A percentile compares a stretch with the other conserved stretches of the same genome.
Evolutionary conservation across 2,113 vertebrate genomes (phyloP).

Genomic region (Columbina picui): DNA sequence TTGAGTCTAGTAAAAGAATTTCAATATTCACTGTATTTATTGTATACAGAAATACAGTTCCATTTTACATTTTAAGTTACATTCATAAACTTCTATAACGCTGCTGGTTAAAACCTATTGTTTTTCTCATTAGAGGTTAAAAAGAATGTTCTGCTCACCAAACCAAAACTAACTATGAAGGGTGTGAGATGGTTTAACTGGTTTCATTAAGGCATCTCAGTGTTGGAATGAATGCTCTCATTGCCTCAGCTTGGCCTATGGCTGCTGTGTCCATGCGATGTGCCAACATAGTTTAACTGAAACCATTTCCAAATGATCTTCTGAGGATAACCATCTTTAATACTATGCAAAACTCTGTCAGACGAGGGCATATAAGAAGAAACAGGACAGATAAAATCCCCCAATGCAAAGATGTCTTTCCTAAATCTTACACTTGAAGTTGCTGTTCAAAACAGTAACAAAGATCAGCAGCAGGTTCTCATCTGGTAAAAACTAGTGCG

Average conservation of each 20-base stretch:
- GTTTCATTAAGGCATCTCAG: background rate
- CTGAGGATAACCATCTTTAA: conserved; percentile 58
- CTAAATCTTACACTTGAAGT: background rate
- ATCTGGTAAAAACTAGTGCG: background rate
- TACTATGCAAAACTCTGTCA: conserved; percentile 1
- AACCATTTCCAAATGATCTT: background rate
- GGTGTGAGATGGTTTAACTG: background rate
- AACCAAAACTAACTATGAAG: background rate
- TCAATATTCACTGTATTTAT: background rate
- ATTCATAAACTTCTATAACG: background rate
- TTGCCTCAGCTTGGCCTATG: background rate
- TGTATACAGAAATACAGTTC: background rate
- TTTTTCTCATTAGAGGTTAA: background rate
- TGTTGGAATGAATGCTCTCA: background rate
- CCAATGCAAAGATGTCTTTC: background rate
- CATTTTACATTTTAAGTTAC: background rate
- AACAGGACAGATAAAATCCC: background rate
- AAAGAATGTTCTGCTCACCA: background rate
- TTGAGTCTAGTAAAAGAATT: background rate
- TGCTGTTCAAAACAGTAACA: background rate
- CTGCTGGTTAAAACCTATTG: background rate
- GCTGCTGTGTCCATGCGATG: background rate
- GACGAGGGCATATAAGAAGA: background rate
- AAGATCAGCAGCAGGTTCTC: background rate
- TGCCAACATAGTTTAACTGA: background rate